A percentile compares a stretch with the other conserved stretches of the same genome.
phyloP scores from a whole-genome alignment of 2,888 invertebrate genomes.

The Catocala sponsa region DNA sequence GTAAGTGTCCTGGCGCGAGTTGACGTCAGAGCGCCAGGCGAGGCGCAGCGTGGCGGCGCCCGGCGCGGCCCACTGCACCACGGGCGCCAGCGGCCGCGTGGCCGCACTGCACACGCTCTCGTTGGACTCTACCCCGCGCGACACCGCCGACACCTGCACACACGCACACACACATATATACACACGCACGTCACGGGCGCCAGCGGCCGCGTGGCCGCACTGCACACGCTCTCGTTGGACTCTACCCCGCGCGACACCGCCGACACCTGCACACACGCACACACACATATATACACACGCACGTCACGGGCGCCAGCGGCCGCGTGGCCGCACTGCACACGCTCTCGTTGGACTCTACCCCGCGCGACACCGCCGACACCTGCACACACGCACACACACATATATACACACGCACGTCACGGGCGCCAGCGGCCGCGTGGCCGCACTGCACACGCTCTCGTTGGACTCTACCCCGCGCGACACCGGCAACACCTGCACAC shows the following conservation, averaged over 20 bases:
- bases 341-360: constrained; percentile 93
- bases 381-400: constrained; percentile 20
- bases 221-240: constrained; percentile 91
- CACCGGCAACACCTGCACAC: too few relatives aligned
- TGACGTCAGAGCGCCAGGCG: constrained; percentile 97
- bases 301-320: constrained; percentile 93
- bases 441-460: too few relatives aligned
- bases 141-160: constrained; percentile 91
- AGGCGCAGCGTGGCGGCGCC: constrained; percentile 93
- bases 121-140: constrained; percentile 94
- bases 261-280: constrained; percentile 80
- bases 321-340: constrained; percentile 92
- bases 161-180: neutral
- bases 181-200: constrained; percentile 89
- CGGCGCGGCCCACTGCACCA: constrained; percentile 92
- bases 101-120: constrained; percentile 92
- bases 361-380: constrained; percentile 94
- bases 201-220: constrained; percentile 94
- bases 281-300: neutral
- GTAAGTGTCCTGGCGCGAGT: constrained; percentile 95
- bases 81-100: constrained; percentile 96
- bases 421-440: too few relatives aligned
- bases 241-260: constrained; percentile 95
- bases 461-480: too few relatives aligned
- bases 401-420: neutral